Percentiles rank a stretch among this genome's conserved stretches.
phyloP scores from a whole-genome alignment of 2,113 vertebrate genomes.

The Oreocharis arfaki region DNA sequence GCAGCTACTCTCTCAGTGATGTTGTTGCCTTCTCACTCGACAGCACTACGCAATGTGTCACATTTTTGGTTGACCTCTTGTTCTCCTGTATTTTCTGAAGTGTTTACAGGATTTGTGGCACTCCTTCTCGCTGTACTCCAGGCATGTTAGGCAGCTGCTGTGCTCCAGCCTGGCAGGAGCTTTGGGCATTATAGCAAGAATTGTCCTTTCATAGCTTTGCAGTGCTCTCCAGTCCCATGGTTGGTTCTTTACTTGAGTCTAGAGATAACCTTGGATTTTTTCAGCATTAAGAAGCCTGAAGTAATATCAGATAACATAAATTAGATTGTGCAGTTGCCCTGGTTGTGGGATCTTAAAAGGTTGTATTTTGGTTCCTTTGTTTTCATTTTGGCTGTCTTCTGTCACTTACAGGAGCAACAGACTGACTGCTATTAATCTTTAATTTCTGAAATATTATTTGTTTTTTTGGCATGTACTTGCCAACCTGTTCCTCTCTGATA shows the following conservation, averaged over 20 bases:
- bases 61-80: not conserved
- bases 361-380: not conserved
- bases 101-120: not conserved
- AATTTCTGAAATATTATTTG: not conserved
- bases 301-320: not conserved
- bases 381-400: not conserved
- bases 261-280: not conserved
- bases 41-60: not conserved
- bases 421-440: not conserved
- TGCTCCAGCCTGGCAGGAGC: not conserved
- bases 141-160: not conserved
- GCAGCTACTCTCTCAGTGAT: not conserved
- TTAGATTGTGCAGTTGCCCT: not conserved
- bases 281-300: not conserved
- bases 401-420: not conserved
- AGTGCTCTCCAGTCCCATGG: not conserved
- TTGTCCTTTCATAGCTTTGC: not conserved
- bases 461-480: not conserved
- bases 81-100: not conserved
- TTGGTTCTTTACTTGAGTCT: not conserved
- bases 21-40: not conserved
- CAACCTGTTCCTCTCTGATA: not conserved
- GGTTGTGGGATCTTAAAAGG: not conserved
- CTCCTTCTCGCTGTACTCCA: accelerated
- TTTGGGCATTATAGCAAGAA: not conserved